Conservation (phyloP, 2,113 vertebrate genomes). For the Paracanthobrama guichenoti region DNA sequence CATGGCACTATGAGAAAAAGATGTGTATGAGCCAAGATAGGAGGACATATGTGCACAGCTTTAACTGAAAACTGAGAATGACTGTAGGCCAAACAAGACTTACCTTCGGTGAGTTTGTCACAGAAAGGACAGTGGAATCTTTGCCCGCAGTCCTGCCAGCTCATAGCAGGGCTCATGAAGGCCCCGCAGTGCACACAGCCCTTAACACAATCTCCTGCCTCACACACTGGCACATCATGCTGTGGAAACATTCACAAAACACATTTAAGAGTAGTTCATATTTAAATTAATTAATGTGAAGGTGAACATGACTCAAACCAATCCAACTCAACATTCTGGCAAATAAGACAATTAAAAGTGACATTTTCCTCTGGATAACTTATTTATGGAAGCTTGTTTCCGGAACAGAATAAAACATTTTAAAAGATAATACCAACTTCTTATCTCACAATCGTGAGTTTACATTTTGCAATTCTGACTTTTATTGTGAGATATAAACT, state of each 20-base stretch:
- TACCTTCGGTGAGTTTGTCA: slow-evolving; percentile 73
- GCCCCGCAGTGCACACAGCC: slow-evolving; percentile 73
- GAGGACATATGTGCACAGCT: not conserved
- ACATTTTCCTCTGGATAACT: not conserved
- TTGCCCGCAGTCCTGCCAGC: slow-evolving; percentile 80
- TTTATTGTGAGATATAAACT: too few relatives aligned
- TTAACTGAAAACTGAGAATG: not conserved
- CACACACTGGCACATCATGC: slow-evolving; percentile 63
- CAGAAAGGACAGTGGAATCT: slow-evolving; percentile 80
- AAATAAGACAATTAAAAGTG: not conserved
- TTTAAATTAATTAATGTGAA: not conserved
- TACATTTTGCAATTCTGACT: too few relatives aligned
- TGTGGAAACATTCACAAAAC: slow-evolving; percentile 24
- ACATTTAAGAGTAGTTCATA: not conserved
- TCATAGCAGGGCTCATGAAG: slow-evolving; percentile 76
- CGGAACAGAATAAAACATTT: too few relatives aligned
- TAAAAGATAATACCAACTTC: too few relatives aligned
- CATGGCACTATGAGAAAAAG: slow-evolving; percentile 68
- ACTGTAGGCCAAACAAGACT: not conserved
- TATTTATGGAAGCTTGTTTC: too few relatives aligned
- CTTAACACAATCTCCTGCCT: slow-evolving; percentile 60
- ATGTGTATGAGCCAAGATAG: not conserved
- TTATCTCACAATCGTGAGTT: too few relatives aligned
- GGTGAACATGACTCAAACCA: not conserved
- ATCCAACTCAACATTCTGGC: not conserved